Percentiles rank a stretch among this genome's conserved stretches.
These are phyloP conservation scores for Apoderus coryli DNA, from an alignment of 2,888 invertebrate species.

Conservation along the genomic window DNA sequence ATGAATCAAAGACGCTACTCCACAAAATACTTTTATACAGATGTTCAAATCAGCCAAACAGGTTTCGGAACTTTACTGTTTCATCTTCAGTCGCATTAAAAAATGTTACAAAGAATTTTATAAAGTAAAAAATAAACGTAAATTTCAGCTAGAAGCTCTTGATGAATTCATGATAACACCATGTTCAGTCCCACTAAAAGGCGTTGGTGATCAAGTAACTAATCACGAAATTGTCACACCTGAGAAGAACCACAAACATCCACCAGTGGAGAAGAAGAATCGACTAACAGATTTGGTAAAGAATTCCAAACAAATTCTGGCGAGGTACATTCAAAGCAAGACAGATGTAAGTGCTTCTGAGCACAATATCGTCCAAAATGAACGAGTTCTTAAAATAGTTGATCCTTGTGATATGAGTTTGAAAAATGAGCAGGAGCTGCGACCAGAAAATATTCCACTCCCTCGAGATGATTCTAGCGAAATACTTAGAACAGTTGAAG, in stretches of 20 bases:
- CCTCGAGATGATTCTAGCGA: slow-evolving; percentile 16
- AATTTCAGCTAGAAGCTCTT: too few species aligned
- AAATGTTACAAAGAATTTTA: too few species aligned
- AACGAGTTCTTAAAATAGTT: slow-evolving; percentile 16
- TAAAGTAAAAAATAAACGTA: too few species aligned
- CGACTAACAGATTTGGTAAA: slow-evolving; percentile 30
- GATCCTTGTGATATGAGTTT: slow-evolving; percentile 16
- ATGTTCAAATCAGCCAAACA: too few species aligned
- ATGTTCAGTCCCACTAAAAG: too few species aligned
- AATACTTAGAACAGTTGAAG: slow-evolving; percentile 11
- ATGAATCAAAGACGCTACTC: too few species aligned
- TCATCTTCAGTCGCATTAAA: too few species aligned
- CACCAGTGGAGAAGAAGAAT: slow-evolving; percentile 33
- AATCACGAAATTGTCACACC: slow-evolving; percentile 14
- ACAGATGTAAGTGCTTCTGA: slow-evolving; percentile 16
- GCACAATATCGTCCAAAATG: slow-evolving; percentile 17
- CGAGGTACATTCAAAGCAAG: slow-evolving; percentile 24
- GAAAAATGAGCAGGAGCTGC: slow-evolving; percentile 10
- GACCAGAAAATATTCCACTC: slow-evolving; percentile 16
- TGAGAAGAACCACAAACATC: slow-evolving; percentile 18
- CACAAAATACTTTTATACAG: too few species aligned
- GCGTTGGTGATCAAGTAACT: slow-evolving; percentile 22
- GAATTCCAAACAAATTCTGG: slow-evolving; percentile 27
- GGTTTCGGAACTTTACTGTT: too few species aligned
- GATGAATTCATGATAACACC: too few species aligned